phyloP scores from a whole-genome alignment of 2,797 vertebrate genomes.

The Megaceryle alcyon region DNA sequence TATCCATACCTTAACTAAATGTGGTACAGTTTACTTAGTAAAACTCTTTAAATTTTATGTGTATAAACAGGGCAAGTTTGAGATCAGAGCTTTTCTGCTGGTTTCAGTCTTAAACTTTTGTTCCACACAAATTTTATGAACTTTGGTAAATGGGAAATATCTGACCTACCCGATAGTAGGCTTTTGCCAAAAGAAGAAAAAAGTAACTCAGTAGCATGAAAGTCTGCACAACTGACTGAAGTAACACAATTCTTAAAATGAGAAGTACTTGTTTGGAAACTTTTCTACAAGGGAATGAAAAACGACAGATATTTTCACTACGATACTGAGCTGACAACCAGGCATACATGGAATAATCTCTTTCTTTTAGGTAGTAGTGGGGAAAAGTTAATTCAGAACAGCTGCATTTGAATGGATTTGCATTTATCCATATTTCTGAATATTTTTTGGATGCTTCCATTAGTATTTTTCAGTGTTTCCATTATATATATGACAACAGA shows the following conservation, averaged over 20 bases:
- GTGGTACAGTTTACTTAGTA: neutral
- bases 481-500: neutral
- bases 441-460: neutral
- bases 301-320: neutral
- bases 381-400: neutral
- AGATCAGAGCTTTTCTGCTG: neutral
- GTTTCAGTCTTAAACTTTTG: neutral
- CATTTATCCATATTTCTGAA: neutral
- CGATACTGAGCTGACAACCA: neutral
- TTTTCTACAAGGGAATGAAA: neutral
- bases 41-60: neutral
- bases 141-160: neutral
- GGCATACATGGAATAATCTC: neutral
- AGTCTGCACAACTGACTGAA: neutral
- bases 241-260: neutral
- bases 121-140: neutral
- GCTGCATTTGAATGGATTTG: neutral
- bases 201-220: neutral
- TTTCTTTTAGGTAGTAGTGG: neutral
- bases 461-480: conserved; percentile 13
- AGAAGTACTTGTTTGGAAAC: neutral
- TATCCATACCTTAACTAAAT: neutral
- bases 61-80: neutral
- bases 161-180: neutral
- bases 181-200: neutral